Evolutionary conservation across 2,797 vertebrate species (phyloP).

Genomic region (Alectoris magna): DNA sequence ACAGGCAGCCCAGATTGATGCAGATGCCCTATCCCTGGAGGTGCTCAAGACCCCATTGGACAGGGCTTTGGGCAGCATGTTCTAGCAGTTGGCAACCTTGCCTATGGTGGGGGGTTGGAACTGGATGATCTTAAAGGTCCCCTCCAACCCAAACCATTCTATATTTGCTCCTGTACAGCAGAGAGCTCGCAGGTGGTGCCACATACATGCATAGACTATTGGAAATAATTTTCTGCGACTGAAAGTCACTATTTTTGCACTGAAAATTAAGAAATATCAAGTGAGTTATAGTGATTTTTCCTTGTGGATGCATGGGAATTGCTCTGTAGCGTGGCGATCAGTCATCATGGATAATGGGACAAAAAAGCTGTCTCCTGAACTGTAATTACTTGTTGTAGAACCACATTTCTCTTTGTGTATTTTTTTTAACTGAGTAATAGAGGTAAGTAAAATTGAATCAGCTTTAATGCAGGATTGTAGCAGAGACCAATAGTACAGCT

Average conservation of each 20-base stretch:
- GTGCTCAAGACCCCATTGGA: no score
- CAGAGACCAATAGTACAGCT: not conserved
- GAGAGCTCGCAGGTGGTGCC: not conserved
- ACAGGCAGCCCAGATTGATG: no score
- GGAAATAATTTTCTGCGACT: not conserved
- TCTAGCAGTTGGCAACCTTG: no score
- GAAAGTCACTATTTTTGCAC: accelerated
- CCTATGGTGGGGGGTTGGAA: no score
- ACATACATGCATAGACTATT: not conserved
- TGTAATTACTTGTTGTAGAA: not conserved
- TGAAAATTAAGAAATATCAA: not conserved
- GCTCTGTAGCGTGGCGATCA: accelerated
- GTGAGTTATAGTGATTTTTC: not conserved
- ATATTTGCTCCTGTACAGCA: not conserved
- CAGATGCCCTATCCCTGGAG: no score
- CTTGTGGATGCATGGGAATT: accelerated
- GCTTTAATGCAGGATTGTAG: not conserved
- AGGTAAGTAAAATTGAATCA: constrained; percentile 50
- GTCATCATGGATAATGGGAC: not conserved
- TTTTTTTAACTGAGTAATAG: not conserved
- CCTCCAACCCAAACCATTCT: no score
- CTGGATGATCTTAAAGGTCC: no score
- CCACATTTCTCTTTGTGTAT: not conserved
- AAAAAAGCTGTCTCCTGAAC: not conserved
- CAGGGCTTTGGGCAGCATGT: no score